These are phyloP conservation scores for Nemotelus nigrinus DNA, from an alignment of 2,888 invertebrate species.

Conservation along the genomic window DNA sequence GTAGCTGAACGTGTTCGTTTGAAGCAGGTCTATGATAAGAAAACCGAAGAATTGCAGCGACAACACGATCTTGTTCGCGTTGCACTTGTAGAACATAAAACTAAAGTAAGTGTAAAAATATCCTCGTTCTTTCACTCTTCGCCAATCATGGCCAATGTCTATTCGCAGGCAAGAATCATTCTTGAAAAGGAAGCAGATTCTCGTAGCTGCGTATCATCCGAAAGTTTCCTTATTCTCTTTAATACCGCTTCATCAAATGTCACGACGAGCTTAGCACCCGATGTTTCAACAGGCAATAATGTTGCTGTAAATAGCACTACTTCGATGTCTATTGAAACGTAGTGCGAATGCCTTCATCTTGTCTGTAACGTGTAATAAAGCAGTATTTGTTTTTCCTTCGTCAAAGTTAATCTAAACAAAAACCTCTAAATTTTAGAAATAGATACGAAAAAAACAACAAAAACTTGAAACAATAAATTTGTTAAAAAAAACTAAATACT, in stretches of 20 bases:
- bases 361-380: background rate
- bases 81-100: conserved; percentile 73
- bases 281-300: conserved; percentile 43
- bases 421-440: background rate
- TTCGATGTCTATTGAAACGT: conserved; percentile 53
- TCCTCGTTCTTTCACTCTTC: too few species aligned
- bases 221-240: conserved; percentile 63
- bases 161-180: conserved; percentile 61
- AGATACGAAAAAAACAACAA: background rate
- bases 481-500: conserved; percentile 18
- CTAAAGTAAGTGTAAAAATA: conserved; percentile 66
- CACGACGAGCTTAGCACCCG: conserved; percentile 32
- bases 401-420: background rate
- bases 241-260: conserved; percentile 54
- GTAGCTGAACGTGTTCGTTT: conserved; percentile 88
- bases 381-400: conserved; percentile 22
- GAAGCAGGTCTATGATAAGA: conserved; percentile 79
- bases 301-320: conserved; percentile 43
- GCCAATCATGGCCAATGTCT: background rate
- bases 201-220: conserved; percentile 60
- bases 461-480: conserved; percentile 14
- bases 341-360: conserved; percentile 39
- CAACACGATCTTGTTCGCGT: conserved; percentile 81
- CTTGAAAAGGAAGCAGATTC: conserved; percentile 64
- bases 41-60: conserved; percentile 78